Conservation (phyloP, 2,888 invertebrate genomes). For the Xanthorhoe spadicearia region DNA sequence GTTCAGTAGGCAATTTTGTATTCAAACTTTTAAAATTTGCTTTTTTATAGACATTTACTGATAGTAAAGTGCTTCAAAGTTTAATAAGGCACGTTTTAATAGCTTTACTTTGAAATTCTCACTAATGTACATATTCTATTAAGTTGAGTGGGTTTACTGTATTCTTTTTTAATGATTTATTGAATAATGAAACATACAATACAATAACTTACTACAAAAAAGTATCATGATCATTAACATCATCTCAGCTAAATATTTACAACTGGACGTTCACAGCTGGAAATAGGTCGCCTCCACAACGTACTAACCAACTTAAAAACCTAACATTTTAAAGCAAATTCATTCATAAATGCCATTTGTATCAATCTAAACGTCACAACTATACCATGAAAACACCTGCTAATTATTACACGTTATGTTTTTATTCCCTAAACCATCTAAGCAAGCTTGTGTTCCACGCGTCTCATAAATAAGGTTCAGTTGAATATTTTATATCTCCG, state of each 20-base stretch:
- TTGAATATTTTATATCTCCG: constrained; percentile 76
- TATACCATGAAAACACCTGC: not conserved
- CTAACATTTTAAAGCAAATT: too few species aligned
- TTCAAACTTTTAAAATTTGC: constrained; percentile 30
- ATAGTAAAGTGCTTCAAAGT: not conserved
- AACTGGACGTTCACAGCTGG: too few species aligned
- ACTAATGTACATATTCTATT: not conserved
- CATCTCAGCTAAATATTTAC: too few species aligned
- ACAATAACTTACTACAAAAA: too few species aligned
- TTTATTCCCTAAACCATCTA: constrained; percentile 52
- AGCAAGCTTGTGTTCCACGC: constrained; percentile 63
- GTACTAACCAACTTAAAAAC: too few species aligned
- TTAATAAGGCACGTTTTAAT: constrained; percentile 1
- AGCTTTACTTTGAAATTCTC: not conserved
- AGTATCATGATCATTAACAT: too few species aligned
- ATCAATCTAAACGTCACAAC: not conserved
- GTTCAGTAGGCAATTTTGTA: constrained; percentile 23
- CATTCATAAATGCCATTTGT: too few species aligned
- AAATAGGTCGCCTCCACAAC: too few species aligned
- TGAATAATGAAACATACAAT: not conserved
- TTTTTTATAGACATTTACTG: not conserved
- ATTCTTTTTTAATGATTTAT: not conserved
- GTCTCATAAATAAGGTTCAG: constrained; percentile 74
- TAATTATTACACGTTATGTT: constrained; percentile 37
- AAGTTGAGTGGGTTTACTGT: not conserved